These are phyloP conservation scores for Mormoops blainvillei DNA, from an alignment of 2,113 vertebrate species.

Conservation along the genomic window DNA sequence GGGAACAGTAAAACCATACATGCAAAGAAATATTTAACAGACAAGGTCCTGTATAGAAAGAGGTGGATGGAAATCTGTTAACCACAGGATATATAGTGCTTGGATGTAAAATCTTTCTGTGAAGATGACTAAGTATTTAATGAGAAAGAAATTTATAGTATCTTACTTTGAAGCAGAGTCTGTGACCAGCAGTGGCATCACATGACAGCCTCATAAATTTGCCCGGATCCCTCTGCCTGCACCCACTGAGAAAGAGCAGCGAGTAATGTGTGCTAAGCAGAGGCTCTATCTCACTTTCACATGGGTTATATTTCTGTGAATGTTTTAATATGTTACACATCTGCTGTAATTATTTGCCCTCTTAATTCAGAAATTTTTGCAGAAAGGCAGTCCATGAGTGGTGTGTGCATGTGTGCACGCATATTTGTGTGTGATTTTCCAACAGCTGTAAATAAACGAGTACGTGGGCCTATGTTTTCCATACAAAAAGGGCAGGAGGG, in stretches of 20 bases:
- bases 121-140: conserved; percentile 54
- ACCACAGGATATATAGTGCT: not conserved
- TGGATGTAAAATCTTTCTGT: not conserved
- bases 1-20: not conserved
- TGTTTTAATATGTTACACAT: not conserved
- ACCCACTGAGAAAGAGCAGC: not conserved
- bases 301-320: not conserved
- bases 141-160: conserved; percentile 50
- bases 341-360: not conserved
- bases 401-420: not conserved
- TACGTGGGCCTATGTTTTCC: not conserved
- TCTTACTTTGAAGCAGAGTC: conserved; percentile 21
- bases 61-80: not conserved
- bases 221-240: not conserved
- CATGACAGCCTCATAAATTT: conserved; percentile 2
- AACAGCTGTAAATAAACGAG: not conserved
- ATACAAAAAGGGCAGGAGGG: not conserved
- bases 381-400: not conserved
- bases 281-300: not conserved
- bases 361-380: not conserved
- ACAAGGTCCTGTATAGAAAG: not conserved
- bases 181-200: not conserved
- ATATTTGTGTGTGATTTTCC: not conserved
- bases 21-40: not conserved
- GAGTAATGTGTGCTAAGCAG: not conserved